phyloP scores from a whole-genome alignment of 2,797 vertebrate species.

The Eospalax fontanierii region DNA sequence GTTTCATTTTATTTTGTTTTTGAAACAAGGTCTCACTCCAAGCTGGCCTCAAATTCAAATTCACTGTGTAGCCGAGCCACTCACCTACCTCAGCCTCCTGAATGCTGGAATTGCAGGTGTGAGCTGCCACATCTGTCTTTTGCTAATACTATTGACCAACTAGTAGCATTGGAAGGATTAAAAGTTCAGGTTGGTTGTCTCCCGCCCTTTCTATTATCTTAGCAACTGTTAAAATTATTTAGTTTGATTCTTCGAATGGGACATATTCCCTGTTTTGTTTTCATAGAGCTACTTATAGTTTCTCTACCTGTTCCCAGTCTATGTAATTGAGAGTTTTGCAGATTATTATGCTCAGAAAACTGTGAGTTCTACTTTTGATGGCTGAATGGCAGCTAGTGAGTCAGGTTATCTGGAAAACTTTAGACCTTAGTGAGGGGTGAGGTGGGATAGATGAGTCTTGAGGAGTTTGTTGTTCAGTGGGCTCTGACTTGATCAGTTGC shows the following conservation, averaged over 20 bases:
- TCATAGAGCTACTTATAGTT: background rate
- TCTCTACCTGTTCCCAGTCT: background rate
- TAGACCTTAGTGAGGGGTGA: background rate
- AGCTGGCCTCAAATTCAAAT: background rate
- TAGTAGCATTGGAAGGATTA: background rate
- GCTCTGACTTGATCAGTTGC: background rate
- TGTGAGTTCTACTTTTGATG: slow-evolving; percentile 9
- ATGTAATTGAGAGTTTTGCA: slow-evolving; percentile 30
- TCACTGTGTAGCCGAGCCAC: background rate
- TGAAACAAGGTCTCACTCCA: background rate
- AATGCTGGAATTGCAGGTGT: background rate
- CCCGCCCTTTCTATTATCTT: slow-evolving; percentile 41
- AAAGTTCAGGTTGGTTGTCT: background rate
- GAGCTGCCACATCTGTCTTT: background rate
- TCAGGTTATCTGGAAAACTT: slow-evolving; percentile 59
- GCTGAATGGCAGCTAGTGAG: background rate
- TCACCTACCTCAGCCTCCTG: background rate
- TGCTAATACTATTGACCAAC: background rate
- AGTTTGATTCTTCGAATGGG: slow-evolving; percentile 45
- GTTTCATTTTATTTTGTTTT: background rate
- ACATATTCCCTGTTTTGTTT: slow-evolving; percentile 59
- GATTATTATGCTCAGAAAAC: slow-evolving; percentile 17
- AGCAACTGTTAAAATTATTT: slow-evolving; percentile 56
- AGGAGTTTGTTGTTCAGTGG: background rate
- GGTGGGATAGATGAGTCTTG: background rate